These are phyloP conservation scores for Umimayanthus chanpuru DNA, from an alignment of 92 coral and sea anemone species.

Conservation along the genomic window DNA sequence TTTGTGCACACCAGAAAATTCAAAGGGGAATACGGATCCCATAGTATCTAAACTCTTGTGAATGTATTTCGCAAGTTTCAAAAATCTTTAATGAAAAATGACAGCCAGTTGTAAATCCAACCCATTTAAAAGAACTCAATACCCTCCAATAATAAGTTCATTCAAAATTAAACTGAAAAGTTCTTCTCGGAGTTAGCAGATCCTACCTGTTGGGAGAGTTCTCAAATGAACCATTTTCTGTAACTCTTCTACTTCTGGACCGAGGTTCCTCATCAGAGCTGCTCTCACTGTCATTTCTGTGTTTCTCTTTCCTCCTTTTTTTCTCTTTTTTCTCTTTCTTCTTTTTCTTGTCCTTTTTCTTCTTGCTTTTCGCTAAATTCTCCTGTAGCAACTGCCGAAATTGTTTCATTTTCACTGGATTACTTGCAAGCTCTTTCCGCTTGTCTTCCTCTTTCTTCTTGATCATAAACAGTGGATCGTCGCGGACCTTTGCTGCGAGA, in stretches of 20 bases:
- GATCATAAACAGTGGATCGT: slow-evolving; percentile 93
- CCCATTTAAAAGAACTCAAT: no score
- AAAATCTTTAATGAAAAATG: no score
- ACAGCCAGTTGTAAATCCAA: no score
- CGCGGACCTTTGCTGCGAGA: slow-evolving; percentile 95
- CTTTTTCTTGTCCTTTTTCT: slow-evolving; percentile 85
- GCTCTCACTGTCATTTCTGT: slow-evolving; percentile 44
- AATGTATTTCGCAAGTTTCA: no score
- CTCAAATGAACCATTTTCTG: slow-evolving; percentile 1
- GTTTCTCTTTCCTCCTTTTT: slow-evolving; percentile 49
- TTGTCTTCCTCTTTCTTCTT: slow-evolving; percentile 97
- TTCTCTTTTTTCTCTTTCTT: slow-evolving; percentile 78
- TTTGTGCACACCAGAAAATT: background rate
- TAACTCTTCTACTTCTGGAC: slow-evolving; percentile 14
- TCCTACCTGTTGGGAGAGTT: slow-evolving; percentile 2
- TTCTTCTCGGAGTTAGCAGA: no score
- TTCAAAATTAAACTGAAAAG: no score
- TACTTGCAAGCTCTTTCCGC: slow-evolving; percentile 84
- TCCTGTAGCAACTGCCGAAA: slow-evolving; percentile 88
- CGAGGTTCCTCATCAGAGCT: slow-evolving; percentile 51
- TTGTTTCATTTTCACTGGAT: slow-evolving; percentile 98
- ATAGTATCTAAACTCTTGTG: no score
- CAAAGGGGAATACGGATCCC: no score
- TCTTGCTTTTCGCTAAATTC: slow-evolving; percentile 72
- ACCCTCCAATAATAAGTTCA: no score